These are phyloP conservation scores for Pelusios castaneus DNA, from an alignment of 2,113 vertebrate species.

Conservation along the genomic window DNA sequence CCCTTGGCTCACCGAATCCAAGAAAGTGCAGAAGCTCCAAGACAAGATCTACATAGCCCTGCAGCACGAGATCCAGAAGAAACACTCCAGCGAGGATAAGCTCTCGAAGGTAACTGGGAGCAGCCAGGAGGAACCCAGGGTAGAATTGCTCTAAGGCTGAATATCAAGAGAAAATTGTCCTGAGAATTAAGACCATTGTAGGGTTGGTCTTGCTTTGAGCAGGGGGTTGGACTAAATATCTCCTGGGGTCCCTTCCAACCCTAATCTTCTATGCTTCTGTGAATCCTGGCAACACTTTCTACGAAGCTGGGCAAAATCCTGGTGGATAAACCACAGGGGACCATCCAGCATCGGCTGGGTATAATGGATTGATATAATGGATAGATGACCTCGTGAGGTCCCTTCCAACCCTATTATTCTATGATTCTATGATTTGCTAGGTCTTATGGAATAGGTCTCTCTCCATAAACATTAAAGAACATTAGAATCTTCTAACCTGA, in stretches of 20 bases:
- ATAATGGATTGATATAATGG: not conserved
- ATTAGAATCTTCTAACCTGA: not conserved
- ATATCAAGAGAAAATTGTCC: not conserved
- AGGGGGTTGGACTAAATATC: too few species aligned
- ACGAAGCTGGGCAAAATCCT: not conserved
- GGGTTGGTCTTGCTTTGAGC: not conserved
- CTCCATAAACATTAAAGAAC: not conserved
- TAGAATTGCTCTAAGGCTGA: not conserved
- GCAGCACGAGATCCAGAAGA: conserved; percentile 87
- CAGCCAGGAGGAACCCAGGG: accelerated
- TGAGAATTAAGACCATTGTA: not conserved
- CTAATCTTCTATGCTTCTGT: too few species aligned
- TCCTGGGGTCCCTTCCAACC: too few species aligned
- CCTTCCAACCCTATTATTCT: too few species aligned
- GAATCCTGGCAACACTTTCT: not conserved
- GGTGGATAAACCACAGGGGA: not conserved
- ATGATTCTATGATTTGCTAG: too few species aligned
- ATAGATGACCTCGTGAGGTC: too few species aligned
- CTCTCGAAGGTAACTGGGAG: conserved; percentile 80
- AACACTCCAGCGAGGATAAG: conserved; percentile 83
- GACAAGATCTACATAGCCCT: conserved; percentile 88
- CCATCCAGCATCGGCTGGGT: not conserved
- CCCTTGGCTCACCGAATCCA: conserved; percentile 86
- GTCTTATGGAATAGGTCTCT: not conserved
- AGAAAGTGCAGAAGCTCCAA: conserved; percentile 90